Percentiles rank a stretch among this genome's conserved stretches.
Evolutionary conservation across 2,113 vertebrate genomes (phyloP).

Genomic region (Tyto alba): DNA sequence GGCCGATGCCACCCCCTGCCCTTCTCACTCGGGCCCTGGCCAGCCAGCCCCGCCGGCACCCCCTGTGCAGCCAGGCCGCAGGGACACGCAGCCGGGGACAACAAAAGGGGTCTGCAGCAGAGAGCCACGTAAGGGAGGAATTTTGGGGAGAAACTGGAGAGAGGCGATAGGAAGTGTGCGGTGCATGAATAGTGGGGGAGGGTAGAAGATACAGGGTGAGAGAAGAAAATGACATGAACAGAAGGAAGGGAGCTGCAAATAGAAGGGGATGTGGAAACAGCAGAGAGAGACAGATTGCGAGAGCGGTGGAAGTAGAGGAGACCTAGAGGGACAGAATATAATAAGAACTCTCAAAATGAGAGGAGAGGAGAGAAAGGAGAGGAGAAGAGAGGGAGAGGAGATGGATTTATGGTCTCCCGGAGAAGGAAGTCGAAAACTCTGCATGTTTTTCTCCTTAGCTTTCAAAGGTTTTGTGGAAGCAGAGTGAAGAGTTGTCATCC

Average conservation of each 20-base stretch:
- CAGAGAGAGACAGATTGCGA: slow-evolving; percentile 55
- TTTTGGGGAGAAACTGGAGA: slow-evolving; percentile 5
- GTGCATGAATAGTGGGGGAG: slow-evolving; percentile 40
- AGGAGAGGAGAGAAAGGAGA: neutral
- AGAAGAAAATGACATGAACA: slow-evolving; percentile 65
- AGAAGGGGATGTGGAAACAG: slow-evolving; percentile 62
- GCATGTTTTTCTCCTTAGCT: neutral
- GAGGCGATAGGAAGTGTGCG: neutral
- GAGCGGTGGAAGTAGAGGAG: slow-evolving; percentile 31
- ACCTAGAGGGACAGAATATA: slow-evolving; percentile 51
- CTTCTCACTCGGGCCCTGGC: neutral
- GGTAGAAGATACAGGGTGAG: slow-evolving; percentile 52
- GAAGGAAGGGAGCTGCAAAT: slow-evolving; percentile 61
- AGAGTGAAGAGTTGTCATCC: neutral
- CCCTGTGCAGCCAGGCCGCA: neutral
- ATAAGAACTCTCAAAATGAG: slow-evolving; percentile 19
- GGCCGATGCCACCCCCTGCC: rapidly evolving
- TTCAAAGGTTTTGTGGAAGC: slow-evolving; percentile 1
- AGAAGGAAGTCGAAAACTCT: neutral
- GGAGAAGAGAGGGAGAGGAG: neutral
- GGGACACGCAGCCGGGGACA: neutral
- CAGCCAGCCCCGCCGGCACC: neutral
- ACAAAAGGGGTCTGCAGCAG: neutral
- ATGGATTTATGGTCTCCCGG: neutral
- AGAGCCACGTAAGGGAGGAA: neutral